phyloP scores from a whole-genome alignment of 2,888 invertebrate genomes.

The Ophioninae sp. region DNA sequence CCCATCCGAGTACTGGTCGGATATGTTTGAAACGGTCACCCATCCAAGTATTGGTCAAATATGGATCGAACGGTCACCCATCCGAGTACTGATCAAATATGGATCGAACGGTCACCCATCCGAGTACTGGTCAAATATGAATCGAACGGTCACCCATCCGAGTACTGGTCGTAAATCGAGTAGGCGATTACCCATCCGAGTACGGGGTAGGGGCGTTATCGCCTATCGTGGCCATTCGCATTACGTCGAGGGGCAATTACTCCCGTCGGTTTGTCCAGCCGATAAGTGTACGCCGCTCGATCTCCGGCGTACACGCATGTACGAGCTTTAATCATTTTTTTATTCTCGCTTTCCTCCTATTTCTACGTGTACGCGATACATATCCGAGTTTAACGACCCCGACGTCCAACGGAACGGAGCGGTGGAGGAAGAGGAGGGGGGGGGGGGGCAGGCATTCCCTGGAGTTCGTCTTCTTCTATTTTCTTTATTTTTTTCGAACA shows the following conservation, averaged over 20 bases:
- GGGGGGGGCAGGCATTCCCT: conserved; percentile 59
- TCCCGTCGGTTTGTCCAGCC: conserved; percentile 31
- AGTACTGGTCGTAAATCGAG: too few relatives aligned
- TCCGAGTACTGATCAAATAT: background rate
- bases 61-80: conserved; percentile 2
- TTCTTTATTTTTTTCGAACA: conserved; percentile 70
- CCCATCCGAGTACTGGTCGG: too few relatives aligned
- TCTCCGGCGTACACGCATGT: background rate
- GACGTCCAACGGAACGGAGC: conserved; percentile 61
- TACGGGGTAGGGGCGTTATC: too few relatives aligned
- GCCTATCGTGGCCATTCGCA: background rate
- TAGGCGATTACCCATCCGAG: too few relatives aligned
- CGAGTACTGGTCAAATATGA: too few relatives aligned
- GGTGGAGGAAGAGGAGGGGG: too few relatives aligned
- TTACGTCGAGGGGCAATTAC: conserved; percentile 13
- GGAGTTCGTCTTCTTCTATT: conserved; percentile 58
- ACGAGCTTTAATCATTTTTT: conserved; percentile 6
- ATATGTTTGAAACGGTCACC: too few relatives aligned
- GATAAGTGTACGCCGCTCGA: conserved; percentile 28
- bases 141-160: too few relatives aligned
- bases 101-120: too few relatives aligned
- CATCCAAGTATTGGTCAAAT: background rate
- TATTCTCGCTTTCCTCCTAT: background rate
- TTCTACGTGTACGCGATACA: conserved; percentile 4
- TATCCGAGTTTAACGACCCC: conserved; percentile 70